phyloP scores from a whole-genome alignment of 2,797 vertebrate genomes.

The Acridotheres tristis region DNA sequence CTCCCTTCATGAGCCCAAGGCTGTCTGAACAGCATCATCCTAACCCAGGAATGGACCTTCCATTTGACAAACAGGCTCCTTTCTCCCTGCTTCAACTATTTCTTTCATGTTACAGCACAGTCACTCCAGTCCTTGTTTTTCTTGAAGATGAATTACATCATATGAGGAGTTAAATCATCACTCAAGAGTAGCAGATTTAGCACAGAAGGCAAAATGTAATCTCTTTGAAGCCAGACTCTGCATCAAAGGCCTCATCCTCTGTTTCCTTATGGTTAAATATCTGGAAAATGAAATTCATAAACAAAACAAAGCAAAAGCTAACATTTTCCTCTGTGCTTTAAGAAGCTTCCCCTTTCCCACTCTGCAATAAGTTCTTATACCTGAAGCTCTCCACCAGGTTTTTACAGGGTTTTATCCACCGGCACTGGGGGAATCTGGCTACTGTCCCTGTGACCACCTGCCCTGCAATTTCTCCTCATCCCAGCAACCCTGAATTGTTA shows the following conservation, averaged over 20 bases:
- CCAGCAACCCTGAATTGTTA: background rate
- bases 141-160: conserved; percentile 30
- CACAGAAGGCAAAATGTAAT: conserved; percentile 33
- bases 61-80: background rate
- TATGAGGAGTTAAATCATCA: conserved; percentile 33
- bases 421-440: background rate
- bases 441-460: background rate
- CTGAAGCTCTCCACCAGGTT: background rate
- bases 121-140: background rate
- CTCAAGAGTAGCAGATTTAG: conserved; percentile 29
- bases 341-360: background rate
- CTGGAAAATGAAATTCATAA: conserved; percentile 8
- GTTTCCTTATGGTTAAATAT: conserved; percentile 34
- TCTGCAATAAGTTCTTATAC: background rate
- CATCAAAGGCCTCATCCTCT: conserved; percentile 28
- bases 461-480: background rate
- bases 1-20: fast-evolving
- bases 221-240: conserved; percentile 16
- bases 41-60: background rate
- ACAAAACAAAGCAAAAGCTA: background rate
- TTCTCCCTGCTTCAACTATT: background rate
- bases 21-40: background rate
- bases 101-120: background rate
- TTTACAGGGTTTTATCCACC: background rate
- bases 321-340: background rate